These are phyloP conservation scores for Turritopsis rubra DNA, from an alignment of 30 jellyfish, hydroid and myxozoan genomes.

Conservation along the genomic window DNA sequence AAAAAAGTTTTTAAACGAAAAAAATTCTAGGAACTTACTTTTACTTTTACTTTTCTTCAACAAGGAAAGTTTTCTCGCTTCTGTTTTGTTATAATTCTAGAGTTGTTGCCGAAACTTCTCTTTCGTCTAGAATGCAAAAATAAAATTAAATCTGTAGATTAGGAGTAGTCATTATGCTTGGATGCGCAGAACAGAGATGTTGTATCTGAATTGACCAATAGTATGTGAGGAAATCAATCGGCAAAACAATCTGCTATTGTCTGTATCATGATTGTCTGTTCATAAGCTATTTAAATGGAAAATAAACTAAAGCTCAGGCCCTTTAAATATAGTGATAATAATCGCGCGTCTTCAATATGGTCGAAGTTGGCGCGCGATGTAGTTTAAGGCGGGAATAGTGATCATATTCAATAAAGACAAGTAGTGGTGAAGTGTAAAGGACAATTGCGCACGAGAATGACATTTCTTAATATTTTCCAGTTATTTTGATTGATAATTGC, in stretches of 20 bases:
- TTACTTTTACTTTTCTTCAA: neutral
- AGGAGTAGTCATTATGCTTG: neutral
- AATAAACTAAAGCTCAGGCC: constrained; percentile 8
- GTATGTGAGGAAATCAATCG: neutral
- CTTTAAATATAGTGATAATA: neutral
- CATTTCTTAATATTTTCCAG: too few relatives aligned
- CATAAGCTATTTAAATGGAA: neutral
- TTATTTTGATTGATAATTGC: too few relatives aligned
- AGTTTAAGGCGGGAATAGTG: too few relatives aligned
- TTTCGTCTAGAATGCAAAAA: neutral
- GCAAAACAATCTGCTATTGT: neutral
- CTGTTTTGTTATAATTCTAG: neutral
- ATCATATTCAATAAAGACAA: too few relatives aligned
- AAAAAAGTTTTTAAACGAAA: too few relatives aligned
- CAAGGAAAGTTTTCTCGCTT: neutral
- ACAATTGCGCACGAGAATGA: too few relatives aligned
- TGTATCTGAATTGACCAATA: neutral
- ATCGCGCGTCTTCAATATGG: neutral
- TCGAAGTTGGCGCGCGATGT: neutral
- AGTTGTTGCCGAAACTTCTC: neutral
- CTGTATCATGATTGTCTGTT: neutral
- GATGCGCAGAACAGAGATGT: neutral
- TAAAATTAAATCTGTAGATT: too few relatives aligned
- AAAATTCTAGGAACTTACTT: too few relatives aligned
- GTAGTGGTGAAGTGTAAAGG: too few relatives aligned